A percentile compares a stretch with the other conserved stretches of the same genome.
Conservation (phyloP, 2,888 invertebrate species). For the Ypsolopha scabrella region DNA sequence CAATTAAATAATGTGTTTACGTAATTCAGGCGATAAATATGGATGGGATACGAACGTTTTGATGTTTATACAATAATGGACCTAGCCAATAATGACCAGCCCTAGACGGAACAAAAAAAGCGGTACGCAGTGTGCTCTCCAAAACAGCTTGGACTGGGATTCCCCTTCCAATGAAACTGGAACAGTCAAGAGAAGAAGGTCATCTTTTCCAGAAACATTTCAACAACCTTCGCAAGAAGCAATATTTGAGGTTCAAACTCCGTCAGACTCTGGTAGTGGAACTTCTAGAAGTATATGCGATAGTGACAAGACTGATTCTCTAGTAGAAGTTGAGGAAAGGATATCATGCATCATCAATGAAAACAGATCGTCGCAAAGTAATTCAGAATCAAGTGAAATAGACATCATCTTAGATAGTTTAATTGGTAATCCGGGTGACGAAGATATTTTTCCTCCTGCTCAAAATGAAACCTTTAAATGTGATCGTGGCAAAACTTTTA, state of each 20-base stretch:
- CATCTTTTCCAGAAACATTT: constrained; percentile 59
- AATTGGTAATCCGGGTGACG: constrained; percentile 33
- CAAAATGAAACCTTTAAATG: constrained; percentile 33
- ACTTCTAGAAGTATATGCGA: constrained; percentile 48
- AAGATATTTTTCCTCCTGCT: constrained; percentile 23
- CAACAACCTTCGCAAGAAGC: constrained; percentile 33
- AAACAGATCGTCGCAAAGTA: constrained; percentile 59
- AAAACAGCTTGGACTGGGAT: constrained; percentile 74
- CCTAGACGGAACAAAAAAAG: constrained; percentile 60
- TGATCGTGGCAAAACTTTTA: constrained; percentile 50
- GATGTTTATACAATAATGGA: constrained; percentile 32
- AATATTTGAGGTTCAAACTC: constrained; percentile 48
- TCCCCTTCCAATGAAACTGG: constrained; percentile 78
- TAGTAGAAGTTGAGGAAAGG: constrained; percentile 57
- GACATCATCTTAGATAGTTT: constrained; percentile 52
- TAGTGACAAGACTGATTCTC: constrained; percentile 44
- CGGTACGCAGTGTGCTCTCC: constrained; percentile 45
- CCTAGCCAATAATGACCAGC: constrained; percentile 57
- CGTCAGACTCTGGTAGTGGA: constrained; percentile 55
- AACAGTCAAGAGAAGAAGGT: constrained; percentile 77
- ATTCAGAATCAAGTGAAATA: constrained; percentile 57
- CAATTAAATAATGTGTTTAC: background rate
- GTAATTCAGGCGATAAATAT: background rate
- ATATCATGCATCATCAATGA: constrained; percentile 62
- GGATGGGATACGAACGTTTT: constrained; percentile 3